Evolutionary conservation across 1,140 invertebrate species (phyloP), one percentile per base, ranked within the genome.

Genomic region (Drosophila serrata): DNA sequence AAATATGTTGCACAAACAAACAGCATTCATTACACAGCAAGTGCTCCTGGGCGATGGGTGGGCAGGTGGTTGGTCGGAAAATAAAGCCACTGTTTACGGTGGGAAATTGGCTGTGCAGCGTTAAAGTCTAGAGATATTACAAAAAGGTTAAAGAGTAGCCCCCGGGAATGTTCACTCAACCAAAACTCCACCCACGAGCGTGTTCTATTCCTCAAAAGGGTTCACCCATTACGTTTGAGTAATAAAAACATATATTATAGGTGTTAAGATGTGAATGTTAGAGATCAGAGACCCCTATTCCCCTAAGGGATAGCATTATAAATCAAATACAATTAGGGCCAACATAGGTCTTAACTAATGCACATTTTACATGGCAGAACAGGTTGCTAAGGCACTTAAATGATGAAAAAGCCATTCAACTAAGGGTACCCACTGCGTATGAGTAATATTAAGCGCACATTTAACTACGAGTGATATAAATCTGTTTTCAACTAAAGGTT

Each of bases 1-100:
- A 87, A 82, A 76, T 82, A 87, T 87, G 64, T 75, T 75, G 17
- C 51, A 57, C 79, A 82, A 64, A 75, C 69, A 56, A 72, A 55
- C 78, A 77, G 53, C 82, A 81, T 75, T 78, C 49, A 85, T 69
- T 85, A 75, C 57, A 56, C 60, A 29, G 46, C 33, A 60, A 68
- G 42, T 29, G 46, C n/a, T n/a, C n/a, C n/a, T n/a, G n/a, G n/a
- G n/a, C n/a, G n/a, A n/a, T 19, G 37, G 8, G 43, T 17, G 45
- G 45, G 24, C 24, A 48, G 46, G 46, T 31, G 48, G 22, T 17
- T 27, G 29, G 12, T 24, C 13, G 60, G 27, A 22, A 40, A 51
- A 33, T 42, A 15, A 67, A 31, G 33, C 40, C 19, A 67, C 9
- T 48, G 61, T 48, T 33, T 59, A 48, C 19, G 45, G 63, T 69